Base-by-base conservation (phyloP, 2,113 vertebrate species). In the Sylvietta virens region DNA sequence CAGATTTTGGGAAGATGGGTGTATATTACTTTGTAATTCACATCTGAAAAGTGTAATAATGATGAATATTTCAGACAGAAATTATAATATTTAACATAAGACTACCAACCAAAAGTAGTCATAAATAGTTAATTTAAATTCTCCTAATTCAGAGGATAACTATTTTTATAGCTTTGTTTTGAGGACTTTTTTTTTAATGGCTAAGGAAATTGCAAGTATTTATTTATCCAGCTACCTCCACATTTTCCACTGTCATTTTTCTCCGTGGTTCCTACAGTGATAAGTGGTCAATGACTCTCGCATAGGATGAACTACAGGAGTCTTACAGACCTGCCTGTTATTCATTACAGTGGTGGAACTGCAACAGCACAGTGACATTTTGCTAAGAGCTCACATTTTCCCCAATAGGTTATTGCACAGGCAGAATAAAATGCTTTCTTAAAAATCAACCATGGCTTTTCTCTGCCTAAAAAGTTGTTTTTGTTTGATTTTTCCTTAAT, bases 301-400 rank as follows among this genome's bases (percentile, higher is more conserved):
- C 37, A 42, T 7, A n/a, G 40, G 78, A 81, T 78, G 82, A 94
- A n/a, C 66, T 87, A 30, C 65, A 80, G 64, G 31, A 87, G 26
- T 50, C 79, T 62, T 44, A 53, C 7, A 39, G 64, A 30, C 15
- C 21, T 86, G 79, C 66, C 88, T 18, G 4, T 90, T 94, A 86
- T 69, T 90, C 58, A 84, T 90, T 85, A 87, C 78, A 83, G 73
- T 77, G 44, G 64, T 72, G 48, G 76, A 89, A 60, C 78, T 72
- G 47, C 8, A 21, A 86, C 39, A 94, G 56, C 72, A 37, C n/a
- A 56, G 83, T 94, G 94, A 88, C 86, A 96, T 95, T 97, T 88
- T 80, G 37, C 82, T 97, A 91, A 95, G 94, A 95, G 77, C 81
- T 83, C 58, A 33, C 67, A 33, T 93, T 96, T 90, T 89, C 54